Evolutionary conservation across 2,797 vertebrate genomes (phyloP), one percentile per base, ranked within the genome.

Genomic region (Ataeniobius toweri): DNA sequence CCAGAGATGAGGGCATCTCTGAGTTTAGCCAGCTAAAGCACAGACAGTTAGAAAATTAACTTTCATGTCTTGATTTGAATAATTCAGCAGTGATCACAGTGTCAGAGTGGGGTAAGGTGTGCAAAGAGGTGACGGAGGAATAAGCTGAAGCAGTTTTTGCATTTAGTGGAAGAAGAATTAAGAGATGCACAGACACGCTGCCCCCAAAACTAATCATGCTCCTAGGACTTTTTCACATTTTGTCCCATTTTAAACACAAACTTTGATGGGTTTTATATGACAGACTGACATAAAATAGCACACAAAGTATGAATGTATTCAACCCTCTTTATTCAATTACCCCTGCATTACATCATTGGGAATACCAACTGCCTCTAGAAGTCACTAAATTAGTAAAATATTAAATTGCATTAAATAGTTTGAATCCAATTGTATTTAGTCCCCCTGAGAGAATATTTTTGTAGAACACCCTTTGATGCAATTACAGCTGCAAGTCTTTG

Each of bases 11-110:
- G 90, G 87, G 89, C 91, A 90, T 84, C 89, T 87, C 87, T 81
- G 87, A 93, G 93, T 93, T 95, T 93, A 94, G 93, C 89, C 90
- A 91, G 92, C 93, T 92, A 92, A 94, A 94, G 91, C 91, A 80
- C 92, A 86, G 92, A 94, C 94, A 94, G 94, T 94, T 94, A 92
- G 93, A 92, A 94, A 95, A 96, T 95, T 90, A 94, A 93, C 93
- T 92, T 93, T 92, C 93, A 91, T 94, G 94, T 94, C 94, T 92
- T 92, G 24, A 75, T 89, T 93, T 95, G 86, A 95, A 95, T 94
- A 94, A 95, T 94, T 95, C 91, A 94, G 86, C 84, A 85, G 89
- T 18, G 44, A 58, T 80, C 78, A 88, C 73, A 14, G 81, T 83
- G 82, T 83, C 83, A 63, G 83, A 80, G 81, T 63, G 85, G 92